Evolutionary conservation across 2,113 vertebrate genomes (phyloP), one percentile per base, ranked within the genome.

Genomic region (Noturus placidus): DNA sequence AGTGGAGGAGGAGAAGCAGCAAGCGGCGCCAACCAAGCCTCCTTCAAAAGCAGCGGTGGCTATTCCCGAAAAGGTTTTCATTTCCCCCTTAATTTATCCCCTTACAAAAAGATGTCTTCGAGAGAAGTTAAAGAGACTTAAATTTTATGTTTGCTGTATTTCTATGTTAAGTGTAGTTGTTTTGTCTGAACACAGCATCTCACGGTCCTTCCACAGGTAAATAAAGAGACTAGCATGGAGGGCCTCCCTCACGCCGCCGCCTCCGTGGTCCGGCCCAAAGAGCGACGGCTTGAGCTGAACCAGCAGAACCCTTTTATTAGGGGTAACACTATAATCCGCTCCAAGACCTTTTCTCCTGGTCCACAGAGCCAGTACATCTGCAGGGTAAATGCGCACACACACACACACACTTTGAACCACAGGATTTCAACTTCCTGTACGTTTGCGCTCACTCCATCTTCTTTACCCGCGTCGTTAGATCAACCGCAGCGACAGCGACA

Each of bases 301-400:
- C 95, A 96, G 8, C 95, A 97, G 25, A 95, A 94, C 82, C 95
- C 96, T 0, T 98, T 99, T 93, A 95, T 99, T 88, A 95, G 97
- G 91, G 97, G 97, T 0, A 97, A 96, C 94, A 97, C 97, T 74
- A 99, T 99, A 92, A 99, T 99, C 93, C 97, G 98, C 89, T 99
- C 98, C 15, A 99, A 99, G 93, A 99, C 98, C 1, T 99, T 99
- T 92, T 99, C 98, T 9, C 98, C 98, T 0, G 98, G 98, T 90
- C 98, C 98, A 7, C 98, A 99, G 93, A 99, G 97, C 95, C 97
- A 99, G 86, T 99, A 99, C 15, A 96, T 99, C 91, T 99, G 98
- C 93, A 95, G 97, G 96, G 98, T 99, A 95, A 96, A 93, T 87
- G n/a, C 42, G 19, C 5, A 69, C 38, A 30, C 35, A 61, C 25